Evolutionary conservation across 2,797 vertebrate genomes (phyloP), one percentile per base, ranked within the genome.

Genomic region (Scarus forsteni): DNA sequence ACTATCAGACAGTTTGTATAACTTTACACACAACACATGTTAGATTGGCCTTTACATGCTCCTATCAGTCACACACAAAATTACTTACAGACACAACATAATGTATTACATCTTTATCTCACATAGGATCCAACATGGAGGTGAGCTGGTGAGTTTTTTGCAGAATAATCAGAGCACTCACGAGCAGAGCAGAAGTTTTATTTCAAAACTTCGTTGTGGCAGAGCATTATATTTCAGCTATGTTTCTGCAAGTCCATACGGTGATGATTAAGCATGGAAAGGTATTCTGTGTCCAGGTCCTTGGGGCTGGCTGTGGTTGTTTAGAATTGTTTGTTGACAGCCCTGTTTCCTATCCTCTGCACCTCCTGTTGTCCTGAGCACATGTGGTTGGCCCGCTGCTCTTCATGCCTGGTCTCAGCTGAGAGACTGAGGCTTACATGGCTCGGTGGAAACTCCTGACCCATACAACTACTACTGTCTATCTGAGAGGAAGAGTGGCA

Each of bases 1-100:
- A 89, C 89, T 79, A 75, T 83, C 75, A 93, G 93, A 93, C 91
- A 88, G 93, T 83, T 73, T 85, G 60, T 84, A 62, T 92, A 95
- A 89, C 93, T 91, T 91, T 86, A 65, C 87, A 91, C 86, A 55
- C 68, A 73, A 78, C 85, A 79, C 11, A 34, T 83, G 83, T 89
- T 85, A 58, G 49, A 64, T 39, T 58, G 69, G 73, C 84, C 76
- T 83, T 74, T 77, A 70, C 59, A 44, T 74, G 72, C 34, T 56
- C 18, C 70, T 34, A 13, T 63, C 48, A 0, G 54, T 51, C 60
- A 16, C 56, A 60, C 60, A 46, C 19, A 67, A 14, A 44, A 53
- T 27, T 64, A 45, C 55, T 57, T 10, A 18, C 66, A 70, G 36
- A n/a, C 13, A 62, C 35, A 34, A 27, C 13, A 53, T 0, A 40